A percentile compares a stretch with the other conserved stretches of the same genome.
These are phyloP conservation scores for Dipus sagitta DNA, from an alignment of 2,797 vertebrate species.

Conservation along the genomic window DNA sequence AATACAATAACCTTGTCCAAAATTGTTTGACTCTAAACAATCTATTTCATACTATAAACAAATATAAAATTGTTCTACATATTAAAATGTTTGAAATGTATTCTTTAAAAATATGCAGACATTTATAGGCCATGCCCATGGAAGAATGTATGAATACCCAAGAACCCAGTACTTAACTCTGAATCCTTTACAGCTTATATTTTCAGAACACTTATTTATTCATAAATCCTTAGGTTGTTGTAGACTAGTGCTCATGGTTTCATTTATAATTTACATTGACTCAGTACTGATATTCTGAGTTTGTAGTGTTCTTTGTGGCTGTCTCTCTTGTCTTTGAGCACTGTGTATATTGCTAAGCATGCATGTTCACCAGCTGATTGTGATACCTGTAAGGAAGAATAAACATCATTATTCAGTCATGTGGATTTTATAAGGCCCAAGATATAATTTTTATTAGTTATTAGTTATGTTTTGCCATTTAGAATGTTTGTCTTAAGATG, in stretches of 20 bases:
- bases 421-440: conserved; percentile 12
- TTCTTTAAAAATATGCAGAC: conserved; percentile 58
- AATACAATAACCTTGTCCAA: conserved; percentile 24
- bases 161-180: conserved; percentile 48
- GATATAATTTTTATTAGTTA: conserved; percentile 35
- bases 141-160: conserved; percentile 58
- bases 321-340: background rate
- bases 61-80: conserved; percentile 34
- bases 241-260: conserved; percentile 29
- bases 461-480: conserved; percentile 23
- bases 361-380: conserved; percentile 1
- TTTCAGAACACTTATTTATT: conserved; percentile 68
- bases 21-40: conserved; percentile 18
- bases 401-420: conserved; percentile 43
- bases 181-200: conserved; percentile 66
- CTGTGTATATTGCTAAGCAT: background rate
- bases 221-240: conserved; percentile 46
- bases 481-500: conserved; percentile 66
- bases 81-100: conserved; percentile 39
- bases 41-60: background rate
- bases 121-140: conserved; percentile 48
- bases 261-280: conserved; percentile 57
- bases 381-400: conserved; percentile 27
- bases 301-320: background rate
- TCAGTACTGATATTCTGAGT: conserved; percentile 32